Conservation (phyloP, 2,797 vertebrate species). For the Siniperca obscura region DNA sequence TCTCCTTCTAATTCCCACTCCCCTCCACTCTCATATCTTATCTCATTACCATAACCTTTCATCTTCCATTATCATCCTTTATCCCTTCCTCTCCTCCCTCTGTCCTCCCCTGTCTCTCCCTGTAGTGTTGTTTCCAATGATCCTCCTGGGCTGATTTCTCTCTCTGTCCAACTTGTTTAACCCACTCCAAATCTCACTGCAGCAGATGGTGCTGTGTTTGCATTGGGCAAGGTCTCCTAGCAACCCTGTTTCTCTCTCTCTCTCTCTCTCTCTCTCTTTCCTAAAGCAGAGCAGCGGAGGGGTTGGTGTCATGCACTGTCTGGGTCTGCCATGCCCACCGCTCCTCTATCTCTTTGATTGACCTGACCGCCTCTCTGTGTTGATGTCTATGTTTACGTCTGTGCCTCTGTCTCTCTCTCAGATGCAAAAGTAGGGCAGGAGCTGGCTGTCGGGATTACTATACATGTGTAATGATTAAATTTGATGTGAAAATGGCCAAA, state of each 20-base stretch:
- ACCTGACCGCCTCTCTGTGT: slow-evolving; percentile 57
- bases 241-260: slow-evolving; percentile 76
- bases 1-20: neutral
- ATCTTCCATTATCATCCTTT: slow-evolving; percentile 20
- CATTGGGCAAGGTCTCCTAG: slow-evolving; percentile 84
- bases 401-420: slow-evolving; percentile 17
- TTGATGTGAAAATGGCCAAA: slow-evolving; percentile 53
- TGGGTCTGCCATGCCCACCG: slow-evolving; percentile 63
- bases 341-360: slow-evolving; percentile 57
- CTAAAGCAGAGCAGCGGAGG: slow-evolving; percentile 69
- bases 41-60: slow-evolving; percentile 6
- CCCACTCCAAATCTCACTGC: slow-evolving; percentile 77
- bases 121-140: slow-evolving; percentile 55
- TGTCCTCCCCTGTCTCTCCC: slow-evolving; percentile 24
- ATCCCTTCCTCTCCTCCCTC: slow-evolving; percentile 16
- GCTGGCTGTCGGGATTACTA: slow-evolving; percentile 64
- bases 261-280: slow-evolving; percentile 41
- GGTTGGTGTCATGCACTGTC: slow-evolving; percentile 76
- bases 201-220: slow-evolving; percentile 85
- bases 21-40: neutral
- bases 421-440: slow-evolving; percentile 65
- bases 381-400: slow-evolving; percentile 63
- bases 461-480: slow-evolving; percentile 63
- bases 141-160: slow-evolving; percentile 52
- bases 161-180: slow-evolving; percentile 73